phyloP scores from a whole-genome alignment of 1,140 invertebrate genomes.

The Hycleus cichorii region DNA sequence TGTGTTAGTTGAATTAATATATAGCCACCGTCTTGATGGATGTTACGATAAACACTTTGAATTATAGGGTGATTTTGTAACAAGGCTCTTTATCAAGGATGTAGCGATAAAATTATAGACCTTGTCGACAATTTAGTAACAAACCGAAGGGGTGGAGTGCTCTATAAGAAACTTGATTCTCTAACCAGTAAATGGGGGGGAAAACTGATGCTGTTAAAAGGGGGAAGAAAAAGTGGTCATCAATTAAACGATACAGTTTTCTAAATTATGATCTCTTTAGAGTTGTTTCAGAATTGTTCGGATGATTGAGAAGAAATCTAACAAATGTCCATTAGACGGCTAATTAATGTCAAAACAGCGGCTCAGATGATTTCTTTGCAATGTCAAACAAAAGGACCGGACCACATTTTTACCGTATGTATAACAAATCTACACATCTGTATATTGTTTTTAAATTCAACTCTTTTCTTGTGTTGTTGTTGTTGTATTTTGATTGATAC shows the following conservation, averaged over 20 bases:
- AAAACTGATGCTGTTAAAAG: no score
- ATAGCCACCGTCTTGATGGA: slow-evolving; percentile 15
- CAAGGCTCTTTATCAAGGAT: slow-evolving; percentile 18
- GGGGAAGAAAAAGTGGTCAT: no score
- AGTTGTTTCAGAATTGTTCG: no score
- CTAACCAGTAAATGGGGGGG: background rate
- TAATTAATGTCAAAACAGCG: slow-evolving; percentile 35
- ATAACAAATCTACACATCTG: no score
- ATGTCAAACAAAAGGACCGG: slow-evolving; percentile 26
- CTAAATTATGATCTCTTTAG: no score
- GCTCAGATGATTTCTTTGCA: slow-evolving; percentile 34
- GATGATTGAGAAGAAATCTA: slow-evolving; percentile 26
- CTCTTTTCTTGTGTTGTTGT: no score
- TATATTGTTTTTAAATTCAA: no score
- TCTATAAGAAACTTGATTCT: background rate
- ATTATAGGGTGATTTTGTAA: slow-evolving; percentile 26
- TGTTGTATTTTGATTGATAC: slow-evolving; percentile 34
- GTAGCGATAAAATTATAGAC: slow-evolving; percentile 21
- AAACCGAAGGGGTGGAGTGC: background rate
- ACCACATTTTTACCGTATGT: no score
- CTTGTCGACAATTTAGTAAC: background rate
- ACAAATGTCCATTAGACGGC: slow-evolving; percentile 34
- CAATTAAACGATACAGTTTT: no score
- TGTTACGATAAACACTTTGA: slow-evolving; percentile 3
- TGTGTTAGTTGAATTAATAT: slow-evolving; percentile 9